Percentiles rank a stretch among this genome's conserved stretches.
Evolutionary conservation across 2,888 invertebrate species (phyloP).

Genomic region (Crematogaster levior): DNA sequence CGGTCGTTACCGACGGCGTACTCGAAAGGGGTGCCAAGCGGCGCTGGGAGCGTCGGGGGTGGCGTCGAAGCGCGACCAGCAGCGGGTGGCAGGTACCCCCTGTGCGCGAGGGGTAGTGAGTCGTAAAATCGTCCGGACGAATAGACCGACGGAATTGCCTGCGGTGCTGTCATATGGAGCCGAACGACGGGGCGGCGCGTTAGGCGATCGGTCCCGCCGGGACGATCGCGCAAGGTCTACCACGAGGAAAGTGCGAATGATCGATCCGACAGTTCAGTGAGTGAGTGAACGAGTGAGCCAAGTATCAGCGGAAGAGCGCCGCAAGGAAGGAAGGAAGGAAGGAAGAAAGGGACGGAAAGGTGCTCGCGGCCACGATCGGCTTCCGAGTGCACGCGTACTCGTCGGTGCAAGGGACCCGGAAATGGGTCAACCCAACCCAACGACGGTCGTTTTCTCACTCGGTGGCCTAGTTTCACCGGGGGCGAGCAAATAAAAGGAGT

Average conservation of each 20-base stretch:
- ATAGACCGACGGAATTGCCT: slow-evolving; percentile 52
- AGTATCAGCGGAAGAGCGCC: slow-evolving; percentile 28
- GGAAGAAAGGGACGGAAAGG: slow-evolving; percentile 5
- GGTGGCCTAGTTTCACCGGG: slow-evolving; percentile 69
- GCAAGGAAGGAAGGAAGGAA: slow-evolving; percentile 11
- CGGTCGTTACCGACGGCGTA: slow-evolving; percentile 60
- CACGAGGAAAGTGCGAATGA: slow-evolving; percentile 39
- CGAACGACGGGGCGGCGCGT: slow-evolving; percentile 77
- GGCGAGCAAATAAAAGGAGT: slow-evolving; percentile 55
- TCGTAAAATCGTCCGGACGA: slow-evolving; percentile 26
- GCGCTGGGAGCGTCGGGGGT: slow-evolving; percentile 42
- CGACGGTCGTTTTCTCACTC: slow-evolving; percentile 67
- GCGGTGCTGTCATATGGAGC: slow-evolving; percentile 76
- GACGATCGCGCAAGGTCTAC: slow-evolving; percentile 34
- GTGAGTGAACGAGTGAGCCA: slow-evolving; percentile 30
- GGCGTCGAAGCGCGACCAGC: slow-evolving; percentile 33
- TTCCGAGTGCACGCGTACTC: slow-evolving; percentile 60
- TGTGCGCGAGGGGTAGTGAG: slow-evolving; percentile 41
- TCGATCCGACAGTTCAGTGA: slow-evolving; percentile 61
- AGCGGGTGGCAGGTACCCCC: slow-evolving; percentile 36
- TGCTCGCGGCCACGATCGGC: slow-evolving; percentile 49
- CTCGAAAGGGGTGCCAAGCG: background rate
- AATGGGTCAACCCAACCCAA: slow-evolving; percentile 80
- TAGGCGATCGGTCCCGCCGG: slow-evolving; percentile 76
- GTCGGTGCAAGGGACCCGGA: slow-evolving; percentile 54